Percentiles rank a stretch among this genome's conserved stretches.
phyloP scores from a whole-genome alignment of 2,113 vertebrate genomes.

The Gymnarchus niloticus region DNA sequence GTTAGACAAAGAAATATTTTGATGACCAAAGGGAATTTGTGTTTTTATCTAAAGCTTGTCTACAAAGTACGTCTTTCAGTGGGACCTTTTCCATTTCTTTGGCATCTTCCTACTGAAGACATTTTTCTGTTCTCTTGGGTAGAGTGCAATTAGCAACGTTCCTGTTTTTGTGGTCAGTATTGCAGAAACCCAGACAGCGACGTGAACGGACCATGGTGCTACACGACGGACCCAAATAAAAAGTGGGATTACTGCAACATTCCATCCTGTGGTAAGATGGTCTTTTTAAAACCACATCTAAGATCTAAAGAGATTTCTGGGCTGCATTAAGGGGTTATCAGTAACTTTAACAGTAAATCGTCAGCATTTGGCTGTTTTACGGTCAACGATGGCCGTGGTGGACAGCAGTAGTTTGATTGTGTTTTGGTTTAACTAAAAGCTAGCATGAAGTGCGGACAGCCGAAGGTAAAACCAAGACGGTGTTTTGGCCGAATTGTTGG shows the following conservation, averaged over 20 bases:
- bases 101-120: not conserved
- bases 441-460: slow-evolving; percentile 68
- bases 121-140: not conserved
- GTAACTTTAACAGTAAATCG: no score
- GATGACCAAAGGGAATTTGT: not conserved
- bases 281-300: not conserved
- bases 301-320: not conserved
- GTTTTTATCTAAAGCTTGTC: not conserved
- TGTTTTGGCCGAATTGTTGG: slow-evolving; percentile 89
- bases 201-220: slow-evolving; percentile 91
- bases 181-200: slow-evolving; percentile 92
- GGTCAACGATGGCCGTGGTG: not conserved
- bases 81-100: not conserved
- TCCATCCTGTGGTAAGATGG: slow-evolving; percentile 71
- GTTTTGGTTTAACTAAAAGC: slow-evolving; percentile 32
- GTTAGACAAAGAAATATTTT: not conserved
- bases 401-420: not conserved
- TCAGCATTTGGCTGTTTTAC: not conserved
- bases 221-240: slow-evolving; percentile 71
- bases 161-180: slow-evolving; percentile 55
- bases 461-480: slow-evolving; percentile 63
- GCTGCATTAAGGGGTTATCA: not conserved
- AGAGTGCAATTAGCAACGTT: not conserved
- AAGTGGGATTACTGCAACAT: slow-evolving; percentile 88
- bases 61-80: not conserved